phyloP scores from a whole-genome alignment of 2,113 vertebrate species.

The Apodemus sylvaticus region DNA sequence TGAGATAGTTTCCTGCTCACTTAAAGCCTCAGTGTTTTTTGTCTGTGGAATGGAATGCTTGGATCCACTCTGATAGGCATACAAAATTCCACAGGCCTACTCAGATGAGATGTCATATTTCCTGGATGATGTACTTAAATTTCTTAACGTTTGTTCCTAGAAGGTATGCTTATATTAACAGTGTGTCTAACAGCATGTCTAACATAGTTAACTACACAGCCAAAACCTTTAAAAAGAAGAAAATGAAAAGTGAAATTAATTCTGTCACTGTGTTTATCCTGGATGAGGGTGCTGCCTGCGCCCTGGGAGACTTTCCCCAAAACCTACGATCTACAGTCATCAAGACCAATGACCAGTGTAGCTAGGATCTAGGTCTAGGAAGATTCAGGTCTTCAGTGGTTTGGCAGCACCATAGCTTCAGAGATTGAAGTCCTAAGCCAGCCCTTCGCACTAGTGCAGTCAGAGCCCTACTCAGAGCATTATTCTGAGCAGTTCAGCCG shows the following conservation, averaged over 20 bases:
- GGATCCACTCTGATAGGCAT: not conserved
- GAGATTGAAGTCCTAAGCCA: not conserved
- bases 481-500: not conserved
- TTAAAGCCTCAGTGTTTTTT: not conserved
- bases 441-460: not conserved
- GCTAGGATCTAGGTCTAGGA: not conserved
- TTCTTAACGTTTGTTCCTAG: constrained; percentile 20
- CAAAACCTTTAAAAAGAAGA: constrained; percentile 18
- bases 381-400: constrained; percentile 30
- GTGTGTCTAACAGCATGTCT: not conserved
- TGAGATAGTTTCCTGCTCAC: not conserved
- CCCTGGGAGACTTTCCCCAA: not conserved
- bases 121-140: too few species aligned
- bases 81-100: not conserved
- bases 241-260: not conserved
- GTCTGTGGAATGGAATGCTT: not conserved
- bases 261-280: not conserved
- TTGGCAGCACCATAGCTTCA: not conserved
- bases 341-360: not conserved
- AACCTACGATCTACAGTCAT: not conserved
- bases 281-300: not conserved
- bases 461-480: not conserved
- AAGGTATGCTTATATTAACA: not conserved
- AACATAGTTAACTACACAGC: not conserved
- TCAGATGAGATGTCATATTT: not conserved